Evolutionary conservation across 2,888 invertebrate genomes (phyloP), one percentile per base, ranked within the genome.

Genomic region (Scelioninae gen. 2): DNA sequence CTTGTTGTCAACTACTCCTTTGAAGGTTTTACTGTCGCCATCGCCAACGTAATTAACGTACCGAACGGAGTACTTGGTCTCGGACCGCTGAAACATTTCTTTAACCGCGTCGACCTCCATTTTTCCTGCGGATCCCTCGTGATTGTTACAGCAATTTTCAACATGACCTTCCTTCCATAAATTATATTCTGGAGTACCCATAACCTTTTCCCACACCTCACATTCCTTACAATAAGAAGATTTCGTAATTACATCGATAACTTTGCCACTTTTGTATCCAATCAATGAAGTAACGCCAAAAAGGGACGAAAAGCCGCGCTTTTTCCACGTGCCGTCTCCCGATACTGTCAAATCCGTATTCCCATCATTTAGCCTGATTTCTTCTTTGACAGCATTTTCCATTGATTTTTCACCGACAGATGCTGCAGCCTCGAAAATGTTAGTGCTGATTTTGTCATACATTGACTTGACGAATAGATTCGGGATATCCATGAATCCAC

Each of bases 211-310:
- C 52, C 52, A 52, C 19, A n/a, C 9, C 10, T 52, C 52, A 16
- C 52, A 52, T 22, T 37, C 22, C 15, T 53, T 53, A 28, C 39
- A 53, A 18, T 53, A 53, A 7, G 22, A 39, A 13, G 39, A 53
- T 53, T 53, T 53, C 18, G 18, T 16, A 4, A 15, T 5, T 33
- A 53, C 11, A 11, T 53, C 53, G 15, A 53, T 2, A 2, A 37
- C 37, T 28, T 53, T 53, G 13, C 50, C 50, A 10, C 61, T 65
- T 13, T 75, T 71, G 61, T 77, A 73, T 58, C 75, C 77, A 76
- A 78, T 77, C 39, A 78, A 46, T 9, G 76, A 67, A 41, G 70
- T 70, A 37, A 50, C 18, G 2, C 50, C 50, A 18, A 50, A 50
- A 45, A n/a, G n/a, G n/a, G n/a, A n/a, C n/a, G n/a, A n/a, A n/a